These are phyloP conservation scores for Allacma fusca DNA, from an alignment of 2,888 invertebrate genomes.

Conservation along the genomic window DNA sequence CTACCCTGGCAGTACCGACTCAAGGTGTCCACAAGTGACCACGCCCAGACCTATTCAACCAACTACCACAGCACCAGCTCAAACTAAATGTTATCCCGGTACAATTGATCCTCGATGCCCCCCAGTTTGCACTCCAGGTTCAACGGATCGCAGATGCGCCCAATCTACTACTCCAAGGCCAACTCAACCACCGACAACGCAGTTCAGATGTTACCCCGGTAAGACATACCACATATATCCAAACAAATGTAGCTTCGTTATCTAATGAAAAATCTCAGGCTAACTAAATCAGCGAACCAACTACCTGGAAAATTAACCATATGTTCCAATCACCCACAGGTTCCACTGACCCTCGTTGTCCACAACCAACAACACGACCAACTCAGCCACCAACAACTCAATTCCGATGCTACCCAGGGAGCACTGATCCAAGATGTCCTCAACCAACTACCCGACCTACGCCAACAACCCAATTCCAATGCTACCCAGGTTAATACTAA, in stretches of 20 bases:
- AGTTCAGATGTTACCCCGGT: constrained; percentile 64
- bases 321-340: too few species aligned
- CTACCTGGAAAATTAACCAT: too few species aligned
- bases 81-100: constrained; percentile 54
- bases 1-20: constrained; percentile 41
- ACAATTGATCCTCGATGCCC: constrained; percentile 43
- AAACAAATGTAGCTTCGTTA: too few species aligned
- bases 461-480: constrained; percentile 40
- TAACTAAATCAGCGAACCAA: too few species aligned
- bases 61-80: constrained; percentile 50
- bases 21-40: constrained; percentile 59
- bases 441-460: constrained; percentile 20
- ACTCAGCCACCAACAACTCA: constrained; percentile 51
- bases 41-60: too few species aligned
- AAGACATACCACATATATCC: too few species aligned
- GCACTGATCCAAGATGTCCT: constrained; percentile 54
- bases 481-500: constrained; percentile 29
- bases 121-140: constrained; percentile 62
- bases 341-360: constrained; percentile 52
- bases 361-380: constrained; percentile 28
- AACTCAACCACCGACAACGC: constrained; percentile 45
- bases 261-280: too few species aligned
- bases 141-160: constrained; percentile 44
- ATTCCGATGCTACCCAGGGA: constrained; percentile 64
- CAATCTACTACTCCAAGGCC: constrained; percentile 44